Evolutionary conservation across 2,888 invertebrate genomes (phyloP).

Genomic region (Arge pagana): DNA sequence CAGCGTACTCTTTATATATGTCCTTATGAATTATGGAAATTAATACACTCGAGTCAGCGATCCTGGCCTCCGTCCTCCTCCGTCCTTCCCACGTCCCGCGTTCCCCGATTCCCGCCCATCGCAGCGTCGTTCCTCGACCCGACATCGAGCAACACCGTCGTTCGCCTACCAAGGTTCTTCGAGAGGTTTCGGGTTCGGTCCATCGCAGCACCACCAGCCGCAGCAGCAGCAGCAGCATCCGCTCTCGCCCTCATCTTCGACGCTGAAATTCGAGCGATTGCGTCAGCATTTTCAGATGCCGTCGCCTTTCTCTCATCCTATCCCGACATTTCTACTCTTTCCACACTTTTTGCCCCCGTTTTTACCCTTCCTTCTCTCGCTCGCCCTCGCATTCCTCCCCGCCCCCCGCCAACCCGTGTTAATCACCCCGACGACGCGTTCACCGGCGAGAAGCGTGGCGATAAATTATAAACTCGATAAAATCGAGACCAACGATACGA

Average conservation of each 20-base stretch:
- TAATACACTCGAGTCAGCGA: conserved; percentile 33
- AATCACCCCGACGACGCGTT: too few species aligned
- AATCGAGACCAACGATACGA: too few species aligned
- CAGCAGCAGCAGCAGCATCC: too few species aligned
- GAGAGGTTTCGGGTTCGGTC: not conserved
- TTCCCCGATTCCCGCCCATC: conserved; percentile 1
- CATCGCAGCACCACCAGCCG: too few species aligned
- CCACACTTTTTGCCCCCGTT: not conserved
- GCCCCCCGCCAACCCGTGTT: too few species aligned
- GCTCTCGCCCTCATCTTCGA: conserved; percentile 18
- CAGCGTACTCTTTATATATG: conserved; percentile 11
- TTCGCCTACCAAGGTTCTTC: not conserved
- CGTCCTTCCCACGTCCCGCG: conserved; percentile 10
- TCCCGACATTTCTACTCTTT: not conserved
- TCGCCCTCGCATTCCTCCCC: too few species aligned
- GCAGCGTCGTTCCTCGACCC: not conserved
- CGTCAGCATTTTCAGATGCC: conserved; percentile 19
- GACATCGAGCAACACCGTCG: too few species aligned
- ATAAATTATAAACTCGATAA: too few species aligned
- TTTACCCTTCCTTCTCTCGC: not conserved
- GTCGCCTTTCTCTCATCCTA: not conserved
- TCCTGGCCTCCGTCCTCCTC: conserved; percentile 7
- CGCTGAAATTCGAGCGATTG: conserved; percentile 13
- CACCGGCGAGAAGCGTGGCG: too few species aligned
- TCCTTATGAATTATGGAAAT: conserved; percentile 39